Conservation (phyloP, 2,888 invertebrate genomes). For the Pterobdella sp. region DNA sequence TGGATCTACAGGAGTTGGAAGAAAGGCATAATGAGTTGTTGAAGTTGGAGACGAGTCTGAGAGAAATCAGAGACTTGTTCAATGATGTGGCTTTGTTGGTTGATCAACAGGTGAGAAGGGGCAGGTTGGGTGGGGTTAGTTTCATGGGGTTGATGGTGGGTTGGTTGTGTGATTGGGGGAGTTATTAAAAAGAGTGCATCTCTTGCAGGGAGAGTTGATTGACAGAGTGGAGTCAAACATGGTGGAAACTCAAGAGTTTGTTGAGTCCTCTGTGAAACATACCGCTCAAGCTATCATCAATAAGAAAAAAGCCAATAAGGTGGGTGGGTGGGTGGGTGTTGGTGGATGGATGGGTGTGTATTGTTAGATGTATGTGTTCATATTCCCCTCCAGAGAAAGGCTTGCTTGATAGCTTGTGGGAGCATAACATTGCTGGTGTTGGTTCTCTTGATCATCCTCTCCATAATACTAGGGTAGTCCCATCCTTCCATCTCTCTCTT, state of each 20-base stretch:
- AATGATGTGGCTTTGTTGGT: conserved; percentile 22
- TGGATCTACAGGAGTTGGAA: conserved; percentile 30
- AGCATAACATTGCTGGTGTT: conserved; percentile 4
- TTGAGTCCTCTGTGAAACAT: conserved; percentile 21
- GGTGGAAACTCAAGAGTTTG: conserved; percentile 18
- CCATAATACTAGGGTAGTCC: too few species aligned
- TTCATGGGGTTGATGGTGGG: neutral
- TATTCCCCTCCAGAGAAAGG: conserved; percentile 18
- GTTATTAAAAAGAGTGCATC: neutral
- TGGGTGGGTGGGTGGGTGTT: neutral
- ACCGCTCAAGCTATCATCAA: conserved; percentile 20
- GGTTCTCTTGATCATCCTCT: conserved; percentile 22
- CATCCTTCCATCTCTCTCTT: too few species aligned
- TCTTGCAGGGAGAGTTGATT: conserved; percentile 25
- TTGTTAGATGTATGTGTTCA: neutral
- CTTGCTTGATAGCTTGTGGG: conserved; percentile 15
- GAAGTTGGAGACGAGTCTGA: conserved; percentile 22
- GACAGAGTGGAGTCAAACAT: conserved; percentile 24
- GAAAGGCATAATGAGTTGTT: conserved; percentile 26
- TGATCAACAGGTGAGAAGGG: conserved; percentile 19
- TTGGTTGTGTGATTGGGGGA: neutral
- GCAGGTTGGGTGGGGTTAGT: too few species aligned
- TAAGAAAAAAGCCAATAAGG: conserved; percentile 25
- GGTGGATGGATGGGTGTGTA: neutral
- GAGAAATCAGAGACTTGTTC: conserved; percentile 26